phyloP scores from a whole-genome alignment of 1,140 invertebrate species.

The Caerostris darwini region DNA sequence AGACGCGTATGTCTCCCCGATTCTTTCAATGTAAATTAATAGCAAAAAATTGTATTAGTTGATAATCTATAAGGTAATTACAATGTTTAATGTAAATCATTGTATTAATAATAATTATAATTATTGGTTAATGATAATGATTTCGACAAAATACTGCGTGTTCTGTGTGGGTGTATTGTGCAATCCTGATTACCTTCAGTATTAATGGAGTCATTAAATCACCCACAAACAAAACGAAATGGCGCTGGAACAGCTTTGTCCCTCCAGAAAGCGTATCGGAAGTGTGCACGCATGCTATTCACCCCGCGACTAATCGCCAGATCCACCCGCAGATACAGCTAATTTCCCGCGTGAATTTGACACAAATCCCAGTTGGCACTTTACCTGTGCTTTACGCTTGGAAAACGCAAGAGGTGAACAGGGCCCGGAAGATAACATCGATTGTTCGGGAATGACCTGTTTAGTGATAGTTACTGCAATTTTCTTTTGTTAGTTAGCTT shows the following conservation, averaged over 20 bases:
- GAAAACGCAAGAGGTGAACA: not conserved
- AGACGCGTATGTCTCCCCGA: no score
- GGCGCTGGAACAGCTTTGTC: not conserved
- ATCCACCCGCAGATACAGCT: not conserved
- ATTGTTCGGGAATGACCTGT: constrained; percentile 11
- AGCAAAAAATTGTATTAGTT: no score
- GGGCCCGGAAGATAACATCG: not conserved
- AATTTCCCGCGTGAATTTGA: not conserved
- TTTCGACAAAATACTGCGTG: no score
- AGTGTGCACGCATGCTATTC: not conserved
- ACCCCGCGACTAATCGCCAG: not conserved
- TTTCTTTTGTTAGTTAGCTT: not conserved
- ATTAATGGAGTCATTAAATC: no score
- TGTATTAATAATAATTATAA: no score
- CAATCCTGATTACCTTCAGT: no score
- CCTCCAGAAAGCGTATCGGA: not conserved
- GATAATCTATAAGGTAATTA: no score
- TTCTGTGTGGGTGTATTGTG: no score
- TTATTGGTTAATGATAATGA: no score
- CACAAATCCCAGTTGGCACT: not conserved
- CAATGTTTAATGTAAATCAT: no score
- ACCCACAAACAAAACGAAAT: not conserved
- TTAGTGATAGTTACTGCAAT: not conserved
- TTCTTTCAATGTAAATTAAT: no score
- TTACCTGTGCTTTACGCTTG: not conserved